These are phyloP conservation scores for Brachyalestes nurse DNA, from an alignment of 2,797 vertebrate genomes.

Conservation along the genomic window DNA sequence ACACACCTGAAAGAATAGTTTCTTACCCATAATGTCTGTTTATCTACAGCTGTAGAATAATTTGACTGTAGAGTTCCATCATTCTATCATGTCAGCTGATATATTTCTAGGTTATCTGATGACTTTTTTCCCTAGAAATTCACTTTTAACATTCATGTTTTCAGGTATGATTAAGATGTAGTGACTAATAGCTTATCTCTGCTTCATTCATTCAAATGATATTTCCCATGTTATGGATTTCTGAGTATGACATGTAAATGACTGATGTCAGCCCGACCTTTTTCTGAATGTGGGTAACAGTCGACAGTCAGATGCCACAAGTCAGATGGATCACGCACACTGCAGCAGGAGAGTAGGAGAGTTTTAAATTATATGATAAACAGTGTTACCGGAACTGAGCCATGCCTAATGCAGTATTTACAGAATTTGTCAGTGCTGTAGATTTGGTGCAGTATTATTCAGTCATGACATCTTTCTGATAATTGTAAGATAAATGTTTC, in stretches of 20 bases:
- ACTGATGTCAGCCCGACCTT: neutral
- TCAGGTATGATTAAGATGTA: neutral
- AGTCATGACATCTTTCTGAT: neutral
- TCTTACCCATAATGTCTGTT: neutral
- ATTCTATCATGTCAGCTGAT: neutral
- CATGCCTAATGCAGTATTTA: neutral
- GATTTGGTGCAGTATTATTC: neutral
- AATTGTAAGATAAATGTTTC: neutral
- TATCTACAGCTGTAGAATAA: neutral
- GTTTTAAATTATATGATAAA: neutral
- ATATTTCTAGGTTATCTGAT: neutral
- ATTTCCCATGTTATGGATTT: neutral
- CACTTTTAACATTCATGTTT: neutral
- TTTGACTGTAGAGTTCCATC: neutral
- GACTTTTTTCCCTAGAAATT: neutral
- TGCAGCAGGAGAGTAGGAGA: neutral
- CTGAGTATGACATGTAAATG: neutral
- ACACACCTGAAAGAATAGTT: neutral
- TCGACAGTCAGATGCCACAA: neutral
- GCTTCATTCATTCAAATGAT: slow-evolving; percentile 14
- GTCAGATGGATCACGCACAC: neutral
- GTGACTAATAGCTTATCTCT: neutral
- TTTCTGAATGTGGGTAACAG: neutral
- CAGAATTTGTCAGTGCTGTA: neutral
- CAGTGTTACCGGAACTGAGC: neutral